Evolutionary conservation across 1,140 invertebrate species (phyloP).

Genomic region (Megalonaias nervosa): DNA sequence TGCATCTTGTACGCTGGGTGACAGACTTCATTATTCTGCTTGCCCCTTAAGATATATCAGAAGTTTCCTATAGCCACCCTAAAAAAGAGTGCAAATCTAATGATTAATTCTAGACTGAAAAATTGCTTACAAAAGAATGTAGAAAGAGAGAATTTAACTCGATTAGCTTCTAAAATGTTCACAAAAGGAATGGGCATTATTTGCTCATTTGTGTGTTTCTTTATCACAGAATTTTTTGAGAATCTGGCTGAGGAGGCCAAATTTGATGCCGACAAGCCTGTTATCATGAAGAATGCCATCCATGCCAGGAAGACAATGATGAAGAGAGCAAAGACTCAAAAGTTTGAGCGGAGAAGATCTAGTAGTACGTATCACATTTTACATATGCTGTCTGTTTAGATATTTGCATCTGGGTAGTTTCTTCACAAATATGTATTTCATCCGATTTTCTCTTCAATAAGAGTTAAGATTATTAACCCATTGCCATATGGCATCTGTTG

Average conservation of each 20-base stretch:
- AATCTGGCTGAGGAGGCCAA: slow-evolving; percentile 68
- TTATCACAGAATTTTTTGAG: slow-evolving; percentile 70
- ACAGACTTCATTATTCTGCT: too few species aligned
- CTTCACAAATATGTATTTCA: neutral
- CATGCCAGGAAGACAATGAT: slow-evolving; percentile 68
- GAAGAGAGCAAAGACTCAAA: slow-evolving; percentile 63
- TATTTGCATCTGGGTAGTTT: neutral
- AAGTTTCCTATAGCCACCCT: too few species aligned
- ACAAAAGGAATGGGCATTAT: neutral
- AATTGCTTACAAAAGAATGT: too few species aligned
- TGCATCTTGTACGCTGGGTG: neutral
- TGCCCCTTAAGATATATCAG: too few species aligned
- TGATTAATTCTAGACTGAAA: too few species aligned
- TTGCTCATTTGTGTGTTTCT: neutral
- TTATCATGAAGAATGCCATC: slow-evolving; percentile 70
- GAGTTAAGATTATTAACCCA: neutral
- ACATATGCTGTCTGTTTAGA: neutral
- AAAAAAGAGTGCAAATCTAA: too few species aligned
- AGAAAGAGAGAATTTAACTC: neutral
- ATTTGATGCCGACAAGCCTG: slow-evolving; percentile 67
- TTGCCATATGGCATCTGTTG: neutral
- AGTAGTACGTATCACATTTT: slow-evolving; percentile 55
- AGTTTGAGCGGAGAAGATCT: slow-evolving; percentile 59
- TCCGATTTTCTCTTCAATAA: neutral
- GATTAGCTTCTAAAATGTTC: neutral